These are phyloP conservation scores for Alauda arvensis DNA, from an alignment of 2,797 vertebrate genomes.

Conservation along the genomic window DNA sequence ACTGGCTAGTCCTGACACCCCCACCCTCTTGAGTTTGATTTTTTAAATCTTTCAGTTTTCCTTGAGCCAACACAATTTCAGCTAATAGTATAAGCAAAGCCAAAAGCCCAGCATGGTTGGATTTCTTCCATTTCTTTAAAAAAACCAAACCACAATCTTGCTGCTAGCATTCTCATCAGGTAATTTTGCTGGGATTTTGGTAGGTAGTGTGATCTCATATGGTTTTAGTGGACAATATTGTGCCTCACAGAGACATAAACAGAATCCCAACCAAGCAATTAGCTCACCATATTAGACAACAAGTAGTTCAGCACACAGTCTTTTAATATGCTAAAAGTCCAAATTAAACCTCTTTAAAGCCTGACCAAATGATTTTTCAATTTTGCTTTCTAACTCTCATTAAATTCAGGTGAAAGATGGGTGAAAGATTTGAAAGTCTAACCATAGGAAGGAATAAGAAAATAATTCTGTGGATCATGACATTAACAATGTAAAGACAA, in stretches of 20 bases:
- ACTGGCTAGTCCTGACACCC: neutral
- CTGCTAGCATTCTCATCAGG: neutral
- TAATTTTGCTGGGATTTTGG: constrained; percentile 31
- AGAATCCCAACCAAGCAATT: neutral
- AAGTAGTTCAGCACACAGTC: neutral
- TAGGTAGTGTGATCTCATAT: neutral
- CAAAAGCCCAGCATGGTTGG: constrained; percentile 16
- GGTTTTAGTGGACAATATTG: neutral
- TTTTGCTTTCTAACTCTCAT: neutral
- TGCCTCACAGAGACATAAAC: neutral
- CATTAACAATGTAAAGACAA: neutral
- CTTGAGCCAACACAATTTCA: constrained; percentile 10
- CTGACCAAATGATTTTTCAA: neutral
- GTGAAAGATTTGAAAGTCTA: neutral
- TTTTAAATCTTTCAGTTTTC: neutral
- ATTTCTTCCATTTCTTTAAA: constrained; percentile 17
- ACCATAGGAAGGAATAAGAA: neutral
- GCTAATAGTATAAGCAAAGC: neutral
- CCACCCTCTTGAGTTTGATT: neutral
- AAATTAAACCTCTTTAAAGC: neutral
- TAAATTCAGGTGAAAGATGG: neutral
- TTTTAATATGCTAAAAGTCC: neutral
- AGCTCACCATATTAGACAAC: neutral
- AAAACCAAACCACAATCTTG: neutral
- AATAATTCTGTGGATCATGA: neutral